These are phyloP conservation scores for Drosophila melanocephala DNA, from an alignment of 2,888 invertebrate species.

Conservation along the genomic window DNA sequence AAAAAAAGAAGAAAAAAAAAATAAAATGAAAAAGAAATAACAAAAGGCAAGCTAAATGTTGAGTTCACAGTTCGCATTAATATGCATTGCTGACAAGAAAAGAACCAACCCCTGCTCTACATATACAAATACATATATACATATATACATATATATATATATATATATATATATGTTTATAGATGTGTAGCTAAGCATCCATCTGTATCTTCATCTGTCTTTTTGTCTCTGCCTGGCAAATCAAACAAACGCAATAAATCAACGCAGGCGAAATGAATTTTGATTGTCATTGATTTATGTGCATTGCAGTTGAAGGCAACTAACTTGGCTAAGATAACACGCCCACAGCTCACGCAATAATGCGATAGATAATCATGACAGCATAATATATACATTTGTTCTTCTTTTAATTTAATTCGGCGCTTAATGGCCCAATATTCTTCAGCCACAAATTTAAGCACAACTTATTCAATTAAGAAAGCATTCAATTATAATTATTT, in stretches of 20 bases:
- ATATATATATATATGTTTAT: background rate
- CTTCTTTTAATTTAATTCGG: background rate
- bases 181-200: slow-evolving; percentile 1
- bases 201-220: slow-evolving; percentile 17
- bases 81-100: slow-evolving; percentile 72
- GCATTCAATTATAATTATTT: background rate
- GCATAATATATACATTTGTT: slow-evolving; percentile 7
- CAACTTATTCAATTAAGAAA: background rate
- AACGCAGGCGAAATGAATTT: slow-evolving; percentile 77
- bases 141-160: background rate
- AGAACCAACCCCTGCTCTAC: slow-evolving; percentile 15
- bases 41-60: slow-evolving; percentile 41
- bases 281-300: slow-evolving; percentile 81
- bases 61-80: slow-evolving; percentile 63
- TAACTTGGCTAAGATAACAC: slow-evolving; percentile 29
- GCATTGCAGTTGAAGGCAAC: slow-evolving; percentile 61
- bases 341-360: slow-evolving; percentile 59
- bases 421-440: background rate
- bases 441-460: background rate
- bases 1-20: slow-evolving; percentile 19
- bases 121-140: background rate
- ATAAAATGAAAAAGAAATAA: slow-evolving; percentile 13
- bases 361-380: slow-evolving; percentile 70
- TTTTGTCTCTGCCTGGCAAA: slow-evolving; percentile 46
- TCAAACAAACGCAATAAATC: slow-evolving; percentile 79